Conservation (phyloP, 2,888 invertebrate species). For the Hydraecia micacea region DNA sequence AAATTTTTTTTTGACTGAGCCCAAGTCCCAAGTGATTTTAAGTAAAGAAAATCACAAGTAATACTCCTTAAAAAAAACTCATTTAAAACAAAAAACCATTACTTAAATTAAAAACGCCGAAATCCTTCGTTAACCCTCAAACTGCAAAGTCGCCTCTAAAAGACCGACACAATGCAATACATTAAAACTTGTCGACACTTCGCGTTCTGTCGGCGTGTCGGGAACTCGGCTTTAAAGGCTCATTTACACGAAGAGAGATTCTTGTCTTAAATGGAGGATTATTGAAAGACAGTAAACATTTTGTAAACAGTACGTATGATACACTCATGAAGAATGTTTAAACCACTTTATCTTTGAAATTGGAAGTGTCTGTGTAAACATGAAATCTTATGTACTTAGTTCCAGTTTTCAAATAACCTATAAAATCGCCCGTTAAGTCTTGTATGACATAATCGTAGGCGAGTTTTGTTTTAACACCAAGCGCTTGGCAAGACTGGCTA, state of each 20-base stretch:
- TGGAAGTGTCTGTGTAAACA: not conserved
- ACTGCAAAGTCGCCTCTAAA: conserved; percentile 14
- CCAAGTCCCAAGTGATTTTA: not conserved
- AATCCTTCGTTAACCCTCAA: conserved; percentile 11
- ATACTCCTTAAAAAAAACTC: no score
- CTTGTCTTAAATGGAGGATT: not conserved
- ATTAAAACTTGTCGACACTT: conserved; percentile 53
- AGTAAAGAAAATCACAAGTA: not conserved
- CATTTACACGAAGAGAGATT: conserved; percentile 5
- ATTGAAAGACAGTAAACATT: not conserved
- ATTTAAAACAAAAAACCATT: conserved; percentile 17
- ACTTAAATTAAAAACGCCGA: conserved; percentile 30
- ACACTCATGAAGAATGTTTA: not conserved
- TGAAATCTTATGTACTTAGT: not conserved
- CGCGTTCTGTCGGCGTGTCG: conserved; percentile 25
- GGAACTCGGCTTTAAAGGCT: not conserved
- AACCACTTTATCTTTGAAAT: not conserved
- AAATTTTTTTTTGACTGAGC: not conserved
- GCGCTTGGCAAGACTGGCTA: no score
- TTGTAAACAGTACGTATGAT: not conserved
- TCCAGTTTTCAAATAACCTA: no score
- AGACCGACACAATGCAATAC: conserved; percentile 52
- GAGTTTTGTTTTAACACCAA: no score
- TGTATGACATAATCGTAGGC: not conserved
- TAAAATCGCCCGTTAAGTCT: not conserved